Evolutionary conservation across 1,140 invertebrate species (phyloP).

Genomic region (Nasonia giraulti): DNA sequence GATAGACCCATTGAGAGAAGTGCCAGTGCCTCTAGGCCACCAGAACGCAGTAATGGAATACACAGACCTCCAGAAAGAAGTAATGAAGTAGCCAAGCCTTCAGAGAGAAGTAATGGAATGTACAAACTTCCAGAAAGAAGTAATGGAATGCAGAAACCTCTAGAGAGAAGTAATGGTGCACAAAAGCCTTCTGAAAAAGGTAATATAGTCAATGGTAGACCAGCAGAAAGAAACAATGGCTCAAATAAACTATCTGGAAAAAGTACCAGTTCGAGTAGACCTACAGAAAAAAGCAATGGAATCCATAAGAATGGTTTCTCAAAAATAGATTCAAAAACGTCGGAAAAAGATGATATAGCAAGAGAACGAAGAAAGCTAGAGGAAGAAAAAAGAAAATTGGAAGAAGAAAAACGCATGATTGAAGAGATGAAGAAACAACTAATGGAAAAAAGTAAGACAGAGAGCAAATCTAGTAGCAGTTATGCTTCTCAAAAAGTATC

Average conservation of each 20-base stretch:
- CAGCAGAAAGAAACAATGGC: conserved; percentile 37
- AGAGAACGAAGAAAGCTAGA: conserved; percentile 69
- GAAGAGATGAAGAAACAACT: conserved; percentile 73
- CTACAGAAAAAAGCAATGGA: conserved; percentile 59
- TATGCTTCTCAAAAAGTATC: conserved; percentile 2
- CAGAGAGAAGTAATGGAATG: conserved; percentile 39
- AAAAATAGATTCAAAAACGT: conserved; percentile 43
- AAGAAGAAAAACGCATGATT: conserved; percentile 72
- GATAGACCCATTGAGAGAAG: conserved; percentile 51
- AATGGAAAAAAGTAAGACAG: conserved; percentile 55
- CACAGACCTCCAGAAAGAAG: conserved; percentile 23
- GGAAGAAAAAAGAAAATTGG: conserved; percentile 70
- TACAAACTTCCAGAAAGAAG: conserved; percentile 25
- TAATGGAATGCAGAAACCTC: conserved; percentile 17
- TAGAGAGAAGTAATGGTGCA: conserved; percentile 40
- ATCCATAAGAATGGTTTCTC: conserved; percentile 39
- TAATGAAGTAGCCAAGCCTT: conserved; percentile 12
- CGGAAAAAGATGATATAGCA: conserved; percentile 61
- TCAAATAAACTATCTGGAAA: conserved; percentile 50
- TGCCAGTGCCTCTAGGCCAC: conserved; percentile 1
- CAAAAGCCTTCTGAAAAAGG: conserved; percentile 42
- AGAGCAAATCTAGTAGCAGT: conserved; percentile 31
- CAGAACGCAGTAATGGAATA: conserved; percentile 52
- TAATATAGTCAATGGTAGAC: conserved; percentile 3
- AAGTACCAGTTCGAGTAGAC: conserved; percentile 41